These are phyloP conservation scores for Columba guinea DNA, from an alignment of 2,797 vertebrate species.

Conservation along the genomic window DNA sequence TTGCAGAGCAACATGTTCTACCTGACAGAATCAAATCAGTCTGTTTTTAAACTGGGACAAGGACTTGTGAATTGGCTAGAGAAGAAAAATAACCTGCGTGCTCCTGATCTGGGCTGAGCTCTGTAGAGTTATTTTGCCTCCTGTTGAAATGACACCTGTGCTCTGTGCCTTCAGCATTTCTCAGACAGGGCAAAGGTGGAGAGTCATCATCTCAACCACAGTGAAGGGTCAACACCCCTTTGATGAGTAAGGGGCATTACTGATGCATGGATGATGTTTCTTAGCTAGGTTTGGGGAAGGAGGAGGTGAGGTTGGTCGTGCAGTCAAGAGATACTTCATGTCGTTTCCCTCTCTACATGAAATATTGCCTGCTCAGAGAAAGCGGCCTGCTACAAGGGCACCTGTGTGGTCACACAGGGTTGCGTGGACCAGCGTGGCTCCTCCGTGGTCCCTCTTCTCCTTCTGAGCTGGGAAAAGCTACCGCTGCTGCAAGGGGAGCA, in stretches of 20 bases:
- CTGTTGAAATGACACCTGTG: rapidly evolving
- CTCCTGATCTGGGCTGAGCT: not conserved
- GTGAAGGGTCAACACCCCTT: not conserved
- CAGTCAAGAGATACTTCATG: not conserved
- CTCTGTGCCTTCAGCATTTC: not conserved
- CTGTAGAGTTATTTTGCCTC: not conserved
- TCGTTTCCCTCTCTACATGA: not conserved
- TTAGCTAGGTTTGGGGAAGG: not conserved
- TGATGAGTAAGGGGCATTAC: not conserved
- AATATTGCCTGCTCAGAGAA: not conserved
- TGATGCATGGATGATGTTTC: not conserved
- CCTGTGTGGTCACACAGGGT: not conserved
- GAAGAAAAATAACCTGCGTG: not conserved
- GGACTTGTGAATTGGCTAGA: not conserved
- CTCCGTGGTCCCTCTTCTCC: not conserved
- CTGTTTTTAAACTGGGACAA: not conserved
- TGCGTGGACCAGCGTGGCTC: rapidly evolving
- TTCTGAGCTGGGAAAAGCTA: not conserved
- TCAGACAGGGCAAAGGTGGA: not conserved
- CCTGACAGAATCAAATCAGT: not conserved
- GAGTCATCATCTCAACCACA: not conserved
- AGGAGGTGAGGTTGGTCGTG: not conserved
- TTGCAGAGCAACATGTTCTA: not conserved
- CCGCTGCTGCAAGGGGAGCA: not conserved
- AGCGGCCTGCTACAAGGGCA: not conserved